These are phyloP conservation scores for Hirtodrosophila alboralis DNA, from an alignment of 2,888 invertebrate species.

Conservation along the genomic window DNA sequence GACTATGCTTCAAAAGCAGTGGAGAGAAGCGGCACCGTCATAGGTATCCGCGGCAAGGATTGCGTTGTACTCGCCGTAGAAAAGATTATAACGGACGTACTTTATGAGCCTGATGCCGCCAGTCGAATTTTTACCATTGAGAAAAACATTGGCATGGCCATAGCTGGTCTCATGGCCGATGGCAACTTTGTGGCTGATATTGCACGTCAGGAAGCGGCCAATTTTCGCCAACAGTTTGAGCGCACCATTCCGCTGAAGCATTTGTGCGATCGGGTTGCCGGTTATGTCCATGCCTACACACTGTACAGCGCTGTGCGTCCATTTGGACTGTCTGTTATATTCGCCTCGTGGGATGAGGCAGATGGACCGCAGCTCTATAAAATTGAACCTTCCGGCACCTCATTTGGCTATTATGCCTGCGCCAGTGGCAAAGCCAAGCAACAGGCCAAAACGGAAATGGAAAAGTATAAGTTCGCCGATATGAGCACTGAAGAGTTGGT, in stretches of 20 bases:
- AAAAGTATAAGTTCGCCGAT: slow-evolving; percentile 95
- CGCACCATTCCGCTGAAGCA: slow-evolving; percentile 94
- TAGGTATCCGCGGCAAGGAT: slow-evolving; percentile 97
- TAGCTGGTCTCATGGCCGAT: slow-evolving; percentile 96
- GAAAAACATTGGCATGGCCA: slow-evolving; percentile 96
- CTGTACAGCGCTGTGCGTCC: slow-evolving; percentile 99
- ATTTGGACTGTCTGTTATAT: slow-evolving; percentile 96
- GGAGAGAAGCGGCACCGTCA: slow-evolving; percentile 98
- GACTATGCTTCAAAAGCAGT: slow-evolving; percentile 99
- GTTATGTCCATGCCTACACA: slow-evolving; percentile 99
- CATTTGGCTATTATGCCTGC: slow-evolving; percentile 97
- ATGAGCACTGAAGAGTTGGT: slow-evolving; percentile 93
- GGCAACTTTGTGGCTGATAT: slow-evolving; percentile 96
- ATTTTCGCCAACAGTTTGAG: slow-evolving; percentile 95
- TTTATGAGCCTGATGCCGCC: slow-evolving; percentile 96
- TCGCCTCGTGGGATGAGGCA: slow-evolving; percentile 91
- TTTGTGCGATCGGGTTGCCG: slow-evolving; percentile 95
- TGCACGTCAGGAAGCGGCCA: slow-evolving; percentile 96
- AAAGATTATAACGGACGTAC: slow-evolving; percentile 96
- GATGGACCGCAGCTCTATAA: slow-evolving; percentile 95
- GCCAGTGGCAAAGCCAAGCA: slow-evolving; percentile 99
- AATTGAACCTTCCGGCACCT: slow-evolving; percentile 98
- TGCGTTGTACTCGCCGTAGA: slow-evolving; percentile 99
- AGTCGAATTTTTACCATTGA: slow-evolving; percentile 96
- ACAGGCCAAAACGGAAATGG: slow-evolving; percentile 99